Conservation (phyloP, 1,140 invertebrate species). For the Saccostrea glomerata region DNA sequence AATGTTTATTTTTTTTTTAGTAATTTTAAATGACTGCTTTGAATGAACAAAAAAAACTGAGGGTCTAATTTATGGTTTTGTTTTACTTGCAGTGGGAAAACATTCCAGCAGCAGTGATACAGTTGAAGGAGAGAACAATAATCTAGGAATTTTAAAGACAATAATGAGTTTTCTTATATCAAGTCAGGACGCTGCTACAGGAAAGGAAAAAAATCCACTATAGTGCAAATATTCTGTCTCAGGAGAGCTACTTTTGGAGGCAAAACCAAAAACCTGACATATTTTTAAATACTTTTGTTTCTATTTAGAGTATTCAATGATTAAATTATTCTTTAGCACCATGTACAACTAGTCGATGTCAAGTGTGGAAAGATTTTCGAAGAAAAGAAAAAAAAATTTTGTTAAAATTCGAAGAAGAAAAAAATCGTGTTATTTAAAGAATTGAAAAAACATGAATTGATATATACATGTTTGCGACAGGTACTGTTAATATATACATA, state of each 20-base stretch:
- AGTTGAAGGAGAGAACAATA: not conserved
- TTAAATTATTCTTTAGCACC: not conserved
- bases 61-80: not conserved
- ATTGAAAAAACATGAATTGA: no score
- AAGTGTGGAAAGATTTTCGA: not conserved
- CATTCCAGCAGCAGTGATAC: slow-evolving; percentile 6
- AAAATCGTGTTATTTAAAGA: no score
- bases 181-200: not conserved
- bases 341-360: no score
- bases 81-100: slow-evolving; percentile 6
- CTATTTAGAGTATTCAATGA: not conserved
- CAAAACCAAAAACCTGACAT: not conserved
- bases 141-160: not conserved
- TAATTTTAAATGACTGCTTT: no score
- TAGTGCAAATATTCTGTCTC: not conserved
- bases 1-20: no score
- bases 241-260: not conserved
- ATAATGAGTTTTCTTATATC: not conserved
- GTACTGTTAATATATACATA: no score
- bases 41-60: no score
- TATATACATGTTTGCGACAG: no score
- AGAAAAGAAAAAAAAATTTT: not conserved
- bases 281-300: not conserved
- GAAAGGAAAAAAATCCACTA: not conserved
- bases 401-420: no score